A percentile compares a stretch with the other conserved stretches of the same genome.
Evolutionary conservation across 2,113 vertebrate genomes (phyloP).

Genomic region (Trogon melanurus): DNA sequence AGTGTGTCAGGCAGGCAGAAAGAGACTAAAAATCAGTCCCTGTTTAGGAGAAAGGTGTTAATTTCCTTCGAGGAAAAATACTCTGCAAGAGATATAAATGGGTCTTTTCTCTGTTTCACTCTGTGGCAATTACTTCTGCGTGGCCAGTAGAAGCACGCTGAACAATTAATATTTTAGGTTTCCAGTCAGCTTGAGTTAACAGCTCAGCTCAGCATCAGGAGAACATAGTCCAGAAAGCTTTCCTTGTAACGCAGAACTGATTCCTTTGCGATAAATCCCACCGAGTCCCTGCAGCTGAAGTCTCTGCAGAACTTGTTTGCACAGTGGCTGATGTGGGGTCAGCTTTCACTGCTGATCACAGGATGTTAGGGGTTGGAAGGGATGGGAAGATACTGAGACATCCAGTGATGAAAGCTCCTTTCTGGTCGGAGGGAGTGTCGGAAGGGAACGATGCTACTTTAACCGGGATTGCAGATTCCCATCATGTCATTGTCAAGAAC

Average conservation of each 20-base stretch:
- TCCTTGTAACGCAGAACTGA: background rate
- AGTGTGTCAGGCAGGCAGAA: background rate
- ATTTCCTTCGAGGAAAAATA: background rate
- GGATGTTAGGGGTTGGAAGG: background rate
- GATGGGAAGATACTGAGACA: background rate
- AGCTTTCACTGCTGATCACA: background rate
- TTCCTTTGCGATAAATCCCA: background rate
- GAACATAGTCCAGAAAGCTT: background rate
- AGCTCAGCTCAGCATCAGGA: background rate
- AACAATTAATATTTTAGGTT: background rate
- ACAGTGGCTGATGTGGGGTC: background rate
- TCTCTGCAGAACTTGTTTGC: background rate
- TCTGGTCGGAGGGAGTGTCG: background rate
- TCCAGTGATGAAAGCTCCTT: background rate
- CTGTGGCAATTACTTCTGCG: background rate
- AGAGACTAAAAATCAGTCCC: background rate
- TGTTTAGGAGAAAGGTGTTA: background rate
- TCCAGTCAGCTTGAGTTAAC: background rate
- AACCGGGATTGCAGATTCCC: background rate
- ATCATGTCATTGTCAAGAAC: background rate
- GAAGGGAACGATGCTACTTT: background rate
- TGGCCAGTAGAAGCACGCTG: background rate
- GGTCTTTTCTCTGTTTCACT: background rate
- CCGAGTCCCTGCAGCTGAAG: fast-evolving
- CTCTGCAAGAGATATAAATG: background rate